Evolutionary conservation across 2,888 invertebrate genomes (phyloP), one percentile per base, ranked within the genome.

Genomic region (Thymelicus sylvestris): DNA sequence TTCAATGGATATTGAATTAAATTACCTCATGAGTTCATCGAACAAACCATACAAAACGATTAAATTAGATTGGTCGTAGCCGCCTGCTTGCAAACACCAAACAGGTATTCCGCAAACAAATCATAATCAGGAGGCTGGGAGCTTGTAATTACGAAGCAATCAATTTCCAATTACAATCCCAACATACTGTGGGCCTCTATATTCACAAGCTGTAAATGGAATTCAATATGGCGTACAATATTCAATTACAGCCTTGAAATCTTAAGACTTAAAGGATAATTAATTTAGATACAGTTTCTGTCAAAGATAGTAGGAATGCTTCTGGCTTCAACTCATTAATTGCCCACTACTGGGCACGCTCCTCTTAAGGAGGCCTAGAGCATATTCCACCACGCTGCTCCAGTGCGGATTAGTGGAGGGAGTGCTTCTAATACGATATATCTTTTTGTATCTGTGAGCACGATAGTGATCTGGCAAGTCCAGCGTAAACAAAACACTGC

Each of bases 161-260:
- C 74, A 78, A 77, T 76, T 76, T 76, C 72, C 74, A 78, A 77
- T 77, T 77, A 75, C 73, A 71, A 65, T 66, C 68, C 65, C 73
- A 66, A 74, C 75, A 73, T 74, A 70, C 64, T 60, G 50, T 65
- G 61, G 44, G 59, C 62, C 47, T 15, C 66, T 62, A 67, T 68
- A 71, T 72, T 74, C 67, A 62, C 65, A 66, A 74, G 62, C 72
- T 69, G 67, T 61, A 74, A 74, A 72, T 69, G 71, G 73, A 73
- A 75, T 73, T 70, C 76, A 74, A 77, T 73, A 75, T 71, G 61
- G 71, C 72, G 66, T 64, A 62, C 71, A 70, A 68, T 74, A 73
- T 77, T 78, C 85, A 85, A 85, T 87, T 83, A 55, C 6, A 85
- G 79, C 78, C 82, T 80, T 82, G 81, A 83, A 80, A 86, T 83